Base-by-base conservation (phyloP, 1,140 invertebrate genomes). In the Sitophilus oryzae region DNA sequence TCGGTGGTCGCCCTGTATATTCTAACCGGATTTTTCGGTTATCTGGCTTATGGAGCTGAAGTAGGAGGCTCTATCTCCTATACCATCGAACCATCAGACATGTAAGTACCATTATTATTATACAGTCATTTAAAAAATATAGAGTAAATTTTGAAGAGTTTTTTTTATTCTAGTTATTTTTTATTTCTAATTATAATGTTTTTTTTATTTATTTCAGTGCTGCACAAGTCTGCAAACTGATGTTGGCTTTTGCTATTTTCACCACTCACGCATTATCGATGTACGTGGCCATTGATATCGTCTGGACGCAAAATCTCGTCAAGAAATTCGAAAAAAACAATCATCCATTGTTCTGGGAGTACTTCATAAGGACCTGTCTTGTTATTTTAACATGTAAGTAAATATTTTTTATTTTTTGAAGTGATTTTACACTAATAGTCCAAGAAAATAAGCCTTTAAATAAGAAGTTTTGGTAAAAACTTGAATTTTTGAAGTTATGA, bases 241-340 rank as follows among this genome's bases (percentile, higher is more conserved):
- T 89, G 56, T 79, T 93, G 66, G 85, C 88, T 0, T 62, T 89
- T 3, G 81, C 88, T 0, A 90, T 94, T 58, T 93, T 86, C 71
- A 79, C 92, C 18, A 87, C 87, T 0, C 91, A 93, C 72, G 83
- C 83, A 0, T 76, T 96, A 11, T 89, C 93, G 25, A 60, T 89
- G 66, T 96, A 94, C 69, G 91, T 96, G 0, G 89, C 92, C 0
- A 83, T 94, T 52, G 86, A 89, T 57, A 93, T 96, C 52, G 74
- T 85, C 2, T 94, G 91, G 90, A 89, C 87, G 40, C 79, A 78
- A 25, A 82, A 83, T 52, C 54, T 84, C 25, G 59, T 62, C 37
- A 63, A 67, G 48, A 66, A 63, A 52, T 65, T 71, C 21, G 73
- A 67, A 56, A 73, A 65, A 60, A 74, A 64, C 59, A 67, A 62